Evolutionary conservation across 2,797 vertebrate genomes (phyloP), one percentile per base, ranked within the genome.

Genomic region (Merluccius polli): DNA sequence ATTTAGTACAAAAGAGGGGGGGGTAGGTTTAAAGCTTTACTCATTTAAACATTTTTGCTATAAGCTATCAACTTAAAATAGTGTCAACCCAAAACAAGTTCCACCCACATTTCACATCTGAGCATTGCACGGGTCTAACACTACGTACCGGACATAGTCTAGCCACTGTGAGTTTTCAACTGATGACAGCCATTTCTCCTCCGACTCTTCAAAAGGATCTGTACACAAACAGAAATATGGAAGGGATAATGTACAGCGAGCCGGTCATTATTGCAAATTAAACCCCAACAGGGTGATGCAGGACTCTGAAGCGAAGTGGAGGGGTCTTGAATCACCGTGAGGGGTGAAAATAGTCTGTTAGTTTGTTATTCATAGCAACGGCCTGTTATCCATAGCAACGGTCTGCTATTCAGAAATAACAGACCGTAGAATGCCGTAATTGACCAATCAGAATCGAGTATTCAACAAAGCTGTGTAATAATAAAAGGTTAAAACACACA

Each of bases 201-300:
- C 97, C 0, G 95, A 95, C 91, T 99, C 97, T 87, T 98, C 98
- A 90, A 97, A 99, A 32, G 96, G 94, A 82, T 99, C 98, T 95
- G 81, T 24, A 78, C 16, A 73, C n/a, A 87, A 70, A 80, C 33
- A 84, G 24, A n/a, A n/a, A n/a, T n/a, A n/a, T n/a, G n/a, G n/a
- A n/a, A n/a, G n/a, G n/a, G n/a, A n/a, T n/a, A n/a, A n/a, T n/a
- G n/a, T n/a, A n/a, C n/a, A n/a, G n/a, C n/a, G n/a, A n/a, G n/a
- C n/a, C n/a, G n/a, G n/a, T n/a, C n/a, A n/a, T n/a, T n/a, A n/a
- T n/a, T n/a, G n/a, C n/a, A n/a, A n/a, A n/a, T n/a, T n/a, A n/a
- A n/a, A n/a, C n/a, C n/a, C n/a, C n/a, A n/a, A n/a, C n/a, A n/a
- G n/a, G n/a, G n/a, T n/a, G n/a, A n/a, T n/a, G n/a, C n/a, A n/a